phyloP scores from a whole-genome alignment of 2,888 invertebrate genomes.

The Plagodis pulveraria region DNA sequence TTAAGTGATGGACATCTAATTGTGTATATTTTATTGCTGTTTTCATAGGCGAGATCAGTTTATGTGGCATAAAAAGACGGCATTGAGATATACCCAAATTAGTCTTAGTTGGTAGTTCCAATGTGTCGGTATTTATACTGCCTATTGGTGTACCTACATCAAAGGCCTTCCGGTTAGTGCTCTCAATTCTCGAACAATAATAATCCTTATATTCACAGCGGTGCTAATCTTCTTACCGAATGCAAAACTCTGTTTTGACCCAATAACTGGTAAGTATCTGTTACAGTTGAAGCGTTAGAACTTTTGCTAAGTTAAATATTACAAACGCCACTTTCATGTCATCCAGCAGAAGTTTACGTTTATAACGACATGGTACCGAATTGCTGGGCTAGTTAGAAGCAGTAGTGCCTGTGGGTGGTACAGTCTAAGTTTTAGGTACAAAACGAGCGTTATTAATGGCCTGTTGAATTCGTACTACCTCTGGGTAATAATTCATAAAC shows the following conservation, averaged over 20 bases:
- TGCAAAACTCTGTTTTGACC: constrained; percentile 56
- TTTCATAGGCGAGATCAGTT: not conserved
- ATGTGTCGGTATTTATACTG: no score
- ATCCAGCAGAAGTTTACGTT: constrained; percentile 1
- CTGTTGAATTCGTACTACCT: constrained; percentile 38
- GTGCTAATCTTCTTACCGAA: constrained; percentile 51
- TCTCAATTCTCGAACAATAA: constrained; percentile 21
- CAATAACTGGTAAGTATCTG: constrained; percentile 50
- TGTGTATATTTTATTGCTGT: not conserved
- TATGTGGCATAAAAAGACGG: no score
- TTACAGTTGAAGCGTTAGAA: constrained; percentile 21
- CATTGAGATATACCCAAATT: no score
- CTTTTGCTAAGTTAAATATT: constrained; percentile 1
- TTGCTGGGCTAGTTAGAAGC: constrained; percentile 13
- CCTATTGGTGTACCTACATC: not conserved
- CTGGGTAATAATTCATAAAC: constrained; percentile 53
- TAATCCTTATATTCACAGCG: constrained; percentile 37
- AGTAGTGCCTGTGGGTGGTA: constrained; percentile 20
- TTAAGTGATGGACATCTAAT: not conserved
- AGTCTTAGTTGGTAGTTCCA: no score
- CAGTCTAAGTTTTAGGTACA: constrained; percentile 19
- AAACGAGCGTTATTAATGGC: constrained; percentile 49
- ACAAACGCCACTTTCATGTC: not conserved
- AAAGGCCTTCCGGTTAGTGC: constrained; percentile 12
- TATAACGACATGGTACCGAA: constrained; percentile 15